A percentile compares a stretch with the other conserved stretches of the same genome.
Evolutionary conservation across 2,113 vertebrate species (phyloP).

Genomic region (Labeo rohita): DNA sequence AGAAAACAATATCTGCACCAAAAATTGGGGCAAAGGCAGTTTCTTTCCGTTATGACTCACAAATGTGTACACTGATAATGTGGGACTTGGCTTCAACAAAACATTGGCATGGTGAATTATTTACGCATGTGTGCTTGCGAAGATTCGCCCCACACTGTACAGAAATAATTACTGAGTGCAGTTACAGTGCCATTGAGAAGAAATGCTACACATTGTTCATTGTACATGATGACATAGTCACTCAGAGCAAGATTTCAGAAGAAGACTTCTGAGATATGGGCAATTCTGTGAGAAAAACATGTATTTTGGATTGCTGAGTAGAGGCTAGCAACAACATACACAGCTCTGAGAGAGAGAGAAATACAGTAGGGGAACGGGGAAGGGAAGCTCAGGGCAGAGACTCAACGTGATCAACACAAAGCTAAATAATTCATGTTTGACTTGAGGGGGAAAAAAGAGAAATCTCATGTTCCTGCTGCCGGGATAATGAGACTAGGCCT

Average conservation of each 20-base stretch:
- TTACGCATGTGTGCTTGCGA: conserved; percentile 39
- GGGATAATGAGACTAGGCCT: conserved; percentile 71
- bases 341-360: conserved; percentile 9
- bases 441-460: conserved; percentile 62
- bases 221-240: conserved; percentile 17
- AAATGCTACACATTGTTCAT: conserved; percentile 36
- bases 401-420: conserved; percentile 69
- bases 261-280: not conserved
- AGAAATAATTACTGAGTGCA: conserved; percentile 48
- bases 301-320: conserved; percentile 19
- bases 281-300: conserved; percentile 16
- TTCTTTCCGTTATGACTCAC: conserved; percentile 40
- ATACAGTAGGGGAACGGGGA: conserved; percentile 56
- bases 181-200: conserved; percentile 51
- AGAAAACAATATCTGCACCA: conserved; percentile 15
- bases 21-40: conserved; percentile 41
- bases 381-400: conserved; percentile 59
- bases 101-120: conserved; percentile 57
- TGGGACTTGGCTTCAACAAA: conserved; percentile 55
- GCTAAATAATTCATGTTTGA: conserved; percentile 76
- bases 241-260: not conserved
- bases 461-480: conserved; percentile 69
- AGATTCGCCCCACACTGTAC: conserved; percentile 25
- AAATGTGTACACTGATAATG: conserved; percentile 46
- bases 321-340: not conserved